Percentiles rank a stretch among this genome's conserved stretches.
phyloP scores from a whole-genome alignment of 2,797 vertebrate species.

The Tamandua tetradactyla region DNA sequence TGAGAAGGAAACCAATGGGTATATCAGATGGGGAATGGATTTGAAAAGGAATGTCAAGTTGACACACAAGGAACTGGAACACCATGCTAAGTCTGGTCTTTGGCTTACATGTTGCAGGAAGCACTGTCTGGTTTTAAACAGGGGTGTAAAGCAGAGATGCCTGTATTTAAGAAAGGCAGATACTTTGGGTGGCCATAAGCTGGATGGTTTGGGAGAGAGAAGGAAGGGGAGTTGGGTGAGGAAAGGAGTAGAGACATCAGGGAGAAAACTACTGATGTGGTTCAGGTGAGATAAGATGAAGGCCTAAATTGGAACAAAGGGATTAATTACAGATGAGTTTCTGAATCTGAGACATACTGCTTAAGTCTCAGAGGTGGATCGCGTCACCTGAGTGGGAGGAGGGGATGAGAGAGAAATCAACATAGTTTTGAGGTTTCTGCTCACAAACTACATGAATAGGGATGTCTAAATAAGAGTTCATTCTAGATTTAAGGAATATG shows the following conservation, averaged over 20 bases:
- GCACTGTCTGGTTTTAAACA: neutral
- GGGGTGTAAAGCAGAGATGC: neutral
- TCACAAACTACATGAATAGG: neutral
- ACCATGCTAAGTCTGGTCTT: neutral
- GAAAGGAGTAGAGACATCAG: neutral
- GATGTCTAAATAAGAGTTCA: neutral
- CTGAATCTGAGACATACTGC: neutral
- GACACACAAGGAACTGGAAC: neutral
- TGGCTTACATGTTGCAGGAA: neutral
- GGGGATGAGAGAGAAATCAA: neutral
- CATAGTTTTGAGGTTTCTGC: neutral
- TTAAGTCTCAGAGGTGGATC: neutral
- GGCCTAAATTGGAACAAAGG: neutral
- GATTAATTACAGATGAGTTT: neutral
- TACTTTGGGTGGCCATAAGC: neutral
- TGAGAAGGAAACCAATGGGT: neutral
- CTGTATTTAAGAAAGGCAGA: neutral
- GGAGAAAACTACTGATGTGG: neutral
- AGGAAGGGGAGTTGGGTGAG: neutral
- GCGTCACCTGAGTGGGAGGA: neutral
- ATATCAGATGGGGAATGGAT: neutral
- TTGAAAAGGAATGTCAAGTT: neutral
- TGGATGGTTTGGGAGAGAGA: neutral
- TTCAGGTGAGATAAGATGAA: neutral
- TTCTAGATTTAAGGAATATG: neutral